Evolutionary conservation across 2,888 invertebrate genomes (phyloP).

Genomic region (Catocala sponsa): DNA sequence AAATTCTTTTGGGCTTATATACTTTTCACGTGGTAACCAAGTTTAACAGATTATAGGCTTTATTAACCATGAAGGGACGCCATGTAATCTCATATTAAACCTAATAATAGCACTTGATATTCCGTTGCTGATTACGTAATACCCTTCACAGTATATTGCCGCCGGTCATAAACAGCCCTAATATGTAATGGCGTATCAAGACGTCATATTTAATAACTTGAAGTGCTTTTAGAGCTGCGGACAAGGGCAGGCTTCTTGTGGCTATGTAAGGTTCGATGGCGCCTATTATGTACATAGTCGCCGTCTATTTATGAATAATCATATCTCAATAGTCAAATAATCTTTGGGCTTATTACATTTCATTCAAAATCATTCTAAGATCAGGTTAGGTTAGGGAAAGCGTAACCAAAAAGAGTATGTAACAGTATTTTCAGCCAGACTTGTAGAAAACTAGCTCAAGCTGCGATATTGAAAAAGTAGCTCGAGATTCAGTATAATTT

Average conservation of each 20-base stretch:
- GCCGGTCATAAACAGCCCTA: constrained; percentile 31
- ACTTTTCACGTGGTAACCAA: not conserved
- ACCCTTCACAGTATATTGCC: constrained; percentile 24
- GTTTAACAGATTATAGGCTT: not conserved
- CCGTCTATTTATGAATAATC: no score
- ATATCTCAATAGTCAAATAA: no score
- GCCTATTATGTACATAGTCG: not conserved
- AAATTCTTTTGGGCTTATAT: no score
- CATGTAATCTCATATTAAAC: constrained; percentile 5
- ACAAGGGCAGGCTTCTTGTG: constrained; percentile 10
- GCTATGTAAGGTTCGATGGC: constrained; percentile 7
- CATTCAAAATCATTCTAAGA: no score
- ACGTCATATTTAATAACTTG: constrained; percentile 25
- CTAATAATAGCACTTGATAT: constrained; percentile 7
- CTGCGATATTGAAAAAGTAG: no score
- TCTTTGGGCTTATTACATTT: no score
- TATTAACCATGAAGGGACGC: not conserved
- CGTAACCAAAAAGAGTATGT: no score
- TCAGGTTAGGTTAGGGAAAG: no score
- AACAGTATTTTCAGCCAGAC: no score
- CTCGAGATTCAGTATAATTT: no score
- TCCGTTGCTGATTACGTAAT: not conserved
- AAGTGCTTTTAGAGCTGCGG: constrained; percentile 29
- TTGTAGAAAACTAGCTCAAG: no score
- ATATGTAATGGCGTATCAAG: constrained; percentile 32